These are phyloP conservation scores for Conus canariensis DNA, from an alignment of 2,888 invertebrate species.

Conservation along the genomic window DNA sequence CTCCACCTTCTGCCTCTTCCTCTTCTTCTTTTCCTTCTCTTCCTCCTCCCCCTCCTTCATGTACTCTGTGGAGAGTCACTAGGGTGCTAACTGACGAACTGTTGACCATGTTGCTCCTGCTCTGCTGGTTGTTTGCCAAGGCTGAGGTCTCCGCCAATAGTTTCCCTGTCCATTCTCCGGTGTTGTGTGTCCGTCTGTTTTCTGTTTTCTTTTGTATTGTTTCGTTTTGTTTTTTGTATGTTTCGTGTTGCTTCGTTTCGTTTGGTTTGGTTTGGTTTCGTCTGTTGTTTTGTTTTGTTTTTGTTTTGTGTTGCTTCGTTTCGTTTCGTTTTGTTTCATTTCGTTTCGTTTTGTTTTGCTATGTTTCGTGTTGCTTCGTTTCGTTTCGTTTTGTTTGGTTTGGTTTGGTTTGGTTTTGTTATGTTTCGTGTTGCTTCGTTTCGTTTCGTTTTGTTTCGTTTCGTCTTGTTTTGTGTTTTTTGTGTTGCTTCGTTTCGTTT, in stretches of 20 bases:
- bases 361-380: neutral
- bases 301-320: neutral
- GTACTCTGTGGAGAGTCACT: no score
- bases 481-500: neutral
- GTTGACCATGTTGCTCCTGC: no score
- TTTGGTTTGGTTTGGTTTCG: no score
- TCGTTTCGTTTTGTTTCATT: neutral
- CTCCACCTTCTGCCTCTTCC: neutral
- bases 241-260: no score
- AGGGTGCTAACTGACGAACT: no score
- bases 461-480: no score
- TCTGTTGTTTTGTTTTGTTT: neutral
- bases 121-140: no score
- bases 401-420: no score
- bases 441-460: no score
- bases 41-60: neutral
- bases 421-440: no score
- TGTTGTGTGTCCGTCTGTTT: neutral
- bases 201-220: neutral
- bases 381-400: neutral
- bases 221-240: neutral
- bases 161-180: no score
- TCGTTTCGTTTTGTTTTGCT: neutral
- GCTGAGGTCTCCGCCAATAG: no score
- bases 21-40: neutral